A percentile compares a stretch with the other conserved stretches of the same genome.
Evolutionary conservation across 2,797 vertebrate genomes (phyloP).

Genomic region (Heteromormyrus szaboi): DNA sequence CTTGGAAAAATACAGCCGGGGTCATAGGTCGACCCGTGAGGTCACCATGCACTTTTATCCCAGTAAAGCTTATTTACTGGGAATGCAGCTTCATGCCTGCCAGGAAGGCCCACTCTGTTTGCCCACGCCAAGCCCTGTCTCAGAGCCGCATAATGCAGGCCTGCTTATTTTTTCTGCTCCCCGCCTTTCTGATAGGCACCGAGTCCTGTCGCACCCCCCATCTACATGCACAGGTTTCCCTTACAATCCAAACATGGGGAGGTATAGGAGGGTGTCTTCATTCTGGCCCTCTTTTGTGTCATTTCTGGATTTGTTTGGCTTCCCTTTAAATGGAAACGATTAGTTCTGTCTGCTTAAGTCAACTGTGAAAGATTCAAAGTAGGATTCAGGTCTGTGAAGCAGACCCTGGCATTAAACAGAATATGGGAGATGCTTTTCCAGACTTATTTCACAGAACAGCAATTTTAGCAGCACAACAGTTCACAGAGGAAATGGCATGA

Average conservation of each 20-base stretch:
- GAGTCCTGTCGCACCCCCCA: conserved; percentile 56
- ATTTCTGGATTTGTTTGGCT: not conserved
- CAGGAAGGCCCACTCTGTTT: conserved; percentile 62
- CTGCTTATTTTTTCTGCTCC: conserved; percentile 35
- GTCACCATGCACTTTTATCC: conserved; percentile 61
- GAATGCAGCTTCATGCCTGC: conserved; percentile 47
- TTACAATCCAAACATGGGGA: conserved; percentile 19
- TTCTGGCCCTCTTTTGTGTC: not conserved
- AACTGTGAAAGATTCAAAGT: not conserved
- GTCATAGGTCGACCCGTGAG: conserved; percentile 51
- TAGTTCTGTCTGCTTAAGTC: not conserved
- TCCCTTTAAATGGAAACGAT: conserved; percentile 3
- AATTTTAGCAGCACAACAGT: not conserved
- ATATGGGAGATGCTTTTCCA: not conserved
- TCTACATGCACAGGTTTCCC: conserved; percentile 47
- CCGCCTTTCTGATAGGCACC: conserved; percentile 57
- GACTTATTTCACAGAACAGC: conserved; percentile 19
- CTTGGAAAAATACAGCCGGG: conserved; percentile 61
- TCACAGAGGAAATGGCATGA: not conserved
- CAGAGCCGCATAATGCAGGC: conserved; percentile 50
- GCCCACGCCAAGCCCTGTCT: conserved; percentile 59
- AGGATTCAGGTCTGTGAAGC: not conserved
- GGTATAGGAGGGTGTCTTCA: not conserved
- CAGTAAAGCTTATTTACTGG: conserved; percentile 40
- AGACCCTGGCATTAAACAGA: not conserved